Evolutionary conservation across 1,140 invertebrate species (phyloP).

Genomic region (Oncopodura yosiiana): DNA sequence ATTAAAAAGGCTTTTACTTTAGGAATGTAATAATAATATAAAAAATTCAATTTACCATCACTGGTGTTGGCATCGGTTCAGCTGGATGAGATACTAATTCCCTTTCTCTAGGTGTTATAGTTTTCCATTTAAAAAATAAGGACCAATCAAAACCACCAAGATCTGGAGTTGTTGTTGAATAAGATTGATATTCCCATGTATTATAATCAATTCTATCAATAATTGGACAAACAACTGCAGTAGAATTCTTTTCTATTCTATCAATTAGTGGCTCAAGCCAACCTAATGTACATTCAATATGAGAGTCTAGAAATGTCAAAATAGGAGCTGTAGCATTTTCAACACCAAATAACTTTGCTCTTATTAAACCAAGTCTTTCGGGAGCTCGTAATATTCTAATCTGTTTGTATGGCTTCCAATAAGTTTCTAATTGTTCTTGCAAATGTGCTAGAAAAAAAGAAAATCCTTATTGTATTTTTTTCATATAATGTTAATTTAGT

Average conservation of each 20-base stretch:
- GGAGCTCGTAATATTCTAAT: conserved; percentile 75
- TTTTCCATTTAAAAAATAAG: background rate
- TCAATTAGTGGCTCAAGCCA: conserved; percentile 96
- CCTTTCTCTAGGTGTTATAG: background rate
- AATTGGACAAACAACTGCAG: background rate
- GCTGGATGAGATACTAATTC: too few relatives aligned
- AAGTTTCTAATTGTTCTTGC: conserved; percentile 82
- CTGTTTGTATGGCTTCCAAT: conserved; percentile 76
- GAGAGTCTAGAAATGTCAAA: conserved; percentile 90
- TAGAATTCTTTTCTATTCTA: conserved; percentile 36
- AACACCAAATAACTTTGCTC: conserved; percentile 78
- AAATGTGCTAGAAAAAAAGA: conserved; percentile 60
- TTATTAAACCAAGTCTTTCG: conserved; percentile 80
- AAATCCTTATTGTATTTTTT: background rate
- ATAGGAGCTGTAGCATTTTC: conserved; percentile 73
- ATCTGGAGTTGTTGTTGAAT: background rate
- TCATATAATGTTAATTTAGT: too few relatives aligned
- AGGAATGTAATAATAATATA: too few relatives aligned
- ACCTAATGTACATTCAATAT: conserved; percentile 91
- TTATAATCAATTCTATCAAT: conserved; percentile 9
- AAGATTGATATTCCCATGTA: conserved; percentile 10
- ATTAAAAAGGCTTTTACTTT: background rate
- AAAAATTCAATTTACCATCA: too few relatives aligned
- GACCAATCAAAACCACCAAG: conserved; percentile 14
- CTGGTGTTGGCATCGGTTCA: too few relatives aligned